Base-by-base conservation (phyloP, 2,797 vertebrate genomes). In the Typhlichthys eigenmanni region DNA sequence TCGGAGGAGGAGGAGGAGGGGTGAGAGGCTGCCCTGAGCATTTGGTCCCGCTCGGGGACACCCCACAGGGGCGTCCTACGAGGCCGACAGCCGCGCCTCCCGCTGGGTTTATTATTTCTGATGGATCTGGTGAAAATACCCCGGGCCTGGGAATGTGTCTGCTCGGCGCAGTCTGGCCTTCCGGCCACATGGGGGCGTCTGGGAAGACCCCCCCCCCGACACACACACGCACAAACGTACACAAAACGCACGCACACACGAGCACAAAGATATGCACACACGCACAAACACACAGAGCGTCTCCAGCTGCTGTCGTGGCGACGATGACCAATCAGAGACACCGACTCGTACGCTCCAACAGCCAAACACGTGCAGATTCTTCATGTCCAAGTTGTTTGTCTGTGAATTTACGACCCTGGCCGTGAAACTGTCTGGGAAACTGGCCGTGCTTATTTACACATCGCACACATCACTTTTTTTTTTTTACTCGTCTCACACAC, bases 291-390 rank as follows among this genome's bases (percentile, higher is more conserved):
- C 17, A 47, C 17, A 49, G 76, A 86, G 72, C 58, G 52, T 63
- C 65, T 80, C 69, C 85, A 85, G 84, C 89, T 88, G 87, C 55
- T 72, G 77, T 61, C 71, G 65, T 69, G 80, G 80, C 68, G 74
- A 75, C 78, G 83, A 81, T 67, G 19, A 24, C 19, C 69, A 49
- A 46, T 32, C 53, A 55, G 24, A 48, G 38, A 49, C 58, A 55
- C 17, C 50, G 16, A 52, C 47, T 8, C 5, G 34, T 47, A 10
- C 47, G 38, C 74, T 60, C 71, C 66, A 54, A 52, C 55, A 50
- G 3, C 5, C 43, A 56, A 43, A 16, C 45, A 58, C 51, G n/a
- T 17, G 32, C n/a, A 49, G 45, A 55, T 24, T 62, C 4, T 59
- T 74, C 75, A 53, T 45, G 47, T 59, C 66, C 68, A 24, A 68